These are phyloP conservation scores for Melangyna quadrimaculata DNA, from an alignment of 2,888 invertebrate genomes.

Conservation along the genomic window DNA sequence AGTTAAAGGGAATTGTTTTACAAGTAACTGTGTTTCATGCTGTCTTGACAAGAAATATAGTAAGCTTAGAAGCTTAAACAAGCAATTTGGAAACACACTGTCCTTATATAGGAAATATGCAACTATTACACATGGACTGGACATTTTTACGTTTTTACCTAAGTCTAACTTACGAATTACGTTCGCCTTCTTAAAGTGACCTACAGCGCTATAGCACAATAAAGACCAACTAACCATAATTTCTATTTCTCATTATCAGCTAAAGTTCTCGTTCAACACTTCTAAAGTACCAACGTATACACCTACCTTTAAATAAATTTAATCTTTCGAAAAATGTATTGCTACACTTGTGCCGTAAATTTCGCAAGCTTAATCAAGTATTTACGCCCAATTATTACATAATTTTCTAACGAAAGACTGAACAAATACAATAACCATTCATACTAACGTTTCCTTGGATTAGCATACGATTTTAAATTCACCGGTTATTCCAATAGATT, in stretches of 20 bases:
- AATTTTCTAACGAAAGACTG: constrained; percentile 4
- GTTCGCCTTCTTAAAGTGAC: background rate
- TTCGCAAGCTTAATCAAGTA: background rate
- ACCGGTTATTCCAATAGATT: constrained; percentile 6
- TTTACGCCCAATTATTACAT: background rate
- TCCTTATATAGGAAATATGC: no score
- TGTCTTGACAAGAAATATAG: background rate
- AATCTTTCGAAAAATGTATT: no score
- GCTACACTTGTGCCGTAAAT: background rate
- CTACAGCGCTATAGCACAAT: no score
- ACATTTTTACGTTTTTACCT: no score
- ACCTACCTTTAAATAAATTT: no score
- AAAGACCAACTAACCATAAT: background rate
- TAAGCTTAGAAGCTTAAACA: background rate
- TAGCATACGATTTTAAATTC: constrained; percentile 12
- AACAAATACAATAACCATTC: background rate
- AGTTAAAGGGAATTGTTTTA: background rate
- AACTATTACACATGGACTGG: no score
- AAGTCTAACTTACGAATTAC: no score
- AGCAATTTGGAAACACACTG: background rate
- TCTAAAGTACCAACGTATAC: no score
- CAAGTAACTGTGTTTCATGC: background rate
- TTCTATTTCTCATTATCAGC: background rate
- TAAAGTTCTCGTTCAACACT: no score
- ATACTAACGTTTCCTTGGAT: background rate